Percentiles rank a stretch among this genome's conserved stretches.
Evolutionary conservation across 2,888 invertebrate genomes (phyloP).

Genomic region (Eubasilissa splendida): DNA sequence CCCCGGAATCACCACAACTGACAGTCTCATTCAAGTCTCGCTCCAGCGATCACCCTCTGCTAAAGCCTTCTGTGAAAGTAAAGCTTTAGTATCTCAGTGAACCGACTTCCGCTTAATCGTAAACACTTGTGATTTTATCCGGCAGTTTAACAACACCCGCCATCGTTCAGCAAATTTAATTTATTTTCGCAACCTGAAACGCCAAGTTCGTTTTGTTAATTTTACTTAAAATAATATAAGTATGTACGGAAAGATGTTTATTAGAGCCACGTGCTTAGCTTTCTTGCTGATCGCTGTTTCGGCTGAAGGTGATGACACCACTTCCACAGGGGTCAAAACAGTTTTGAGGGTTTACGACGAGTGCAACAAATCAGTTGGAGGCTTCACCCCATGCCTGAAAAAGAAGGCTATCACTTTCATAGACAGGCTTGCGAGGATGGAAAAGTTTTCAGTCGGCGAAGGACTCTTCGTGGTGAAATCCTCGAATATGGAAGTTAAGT

Average conservation of each 20-base stretch:
- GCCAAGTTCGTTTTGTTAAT: not conserved
- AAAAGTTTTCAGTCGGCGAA: constrained; percentile 75
- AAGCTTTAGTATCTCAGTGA: constrained; percentile 17
- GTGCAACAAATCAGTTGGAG: constrained; percentile 78
- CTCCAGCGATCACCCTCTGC: constrained; percentile 51
- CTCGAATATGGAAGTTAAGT: constrained; percentile 66
- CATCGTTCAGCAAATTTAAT: not conserved
- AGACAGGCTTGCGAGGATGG: constrained; percentile 82
- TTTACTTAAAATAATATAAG: not conserved
- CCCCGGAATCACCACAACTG: constrained; percentile 33
- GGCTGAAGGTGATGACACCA: constrained; percentile 63
- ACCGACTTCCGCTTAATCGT: constrained; percentile 28
- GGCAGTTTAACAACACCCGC: constrained; percentile 10
- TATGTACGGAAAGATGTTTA: constrained; percentile 57
- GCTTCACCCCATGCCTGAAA: constrained; percentile 83
- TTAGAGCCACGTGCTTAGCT: constrained; percentile 62
- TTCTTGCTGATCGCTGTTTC: constrained; percentile 61
- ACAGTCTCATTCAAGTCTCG: constrained; percentile 53
- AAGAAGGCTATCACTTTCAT: constrained; percentile 87
- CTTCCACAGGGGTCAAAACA: constrained; percentile 77
- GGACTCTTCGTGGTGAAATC: constrained; percentile 79
- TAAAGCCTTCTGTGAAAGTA: constrained; percentile 30
- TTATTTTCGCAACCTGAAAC: not conserved
- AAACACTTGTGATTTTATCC: constrained; percentile 24
- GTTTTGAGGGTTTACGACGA: constrained; percentile 84